A percentile compares a stretch with the other conserved stretches of the same genome.
Conservation (phyloP, 2,113 vertebrate species). For the Oncorhynchus masou region DNA sequence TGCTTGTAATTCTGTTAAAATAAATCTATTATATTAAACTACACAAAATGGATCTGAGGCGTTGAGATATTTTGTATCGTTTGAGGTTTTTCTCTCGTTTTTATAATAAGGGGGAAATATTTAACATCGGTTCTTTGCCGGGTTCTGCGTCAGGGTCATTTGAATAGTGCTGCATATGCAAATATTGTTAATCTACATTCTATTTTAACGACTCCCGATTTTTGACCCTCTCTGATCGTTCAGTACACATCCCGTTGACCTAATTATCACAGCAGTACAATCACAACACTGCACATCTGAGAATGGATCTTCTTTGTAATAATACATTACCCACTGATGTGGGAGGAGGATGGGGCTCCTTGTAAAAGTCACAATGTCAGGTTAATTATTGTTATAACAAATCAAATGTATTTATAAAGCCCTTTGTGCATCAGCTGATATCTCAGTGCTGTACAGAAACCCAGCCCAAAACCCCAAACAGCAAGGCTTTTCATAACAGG, state of each 20-base stretch:
- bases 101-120: slow-evolving; percentile 28
- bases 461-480: no score
- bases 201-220: slow-evolving; percentile 41
- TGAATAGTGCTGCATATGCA: slow-evolving; percentile 53
- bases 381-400: not conserved
- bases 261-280: slow-evolving; percentile 7
- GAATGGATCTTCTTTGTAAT: not conserved
- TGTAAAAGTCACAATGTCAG: not conserved
- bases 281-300: not conserved
- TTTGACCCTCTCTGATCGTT: slow-evolving; percentile 15
- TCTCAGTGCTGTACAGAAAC: no score
- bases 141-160: slow-evolving; percentile 36
- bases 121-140: slow-evolving; percentile 37
- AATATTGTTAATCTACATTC: slow-evolving; percentile 30
- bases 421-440: no score
- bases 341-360: not conserved
- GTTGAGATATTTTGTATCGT: not conserved
- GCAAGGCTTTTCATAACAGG: not conserved
- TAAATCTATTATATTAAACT: slow-evolving; percentile 44
- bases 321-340: not conserved
- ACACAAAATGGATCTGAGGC: slow-evolving; percentile 19
- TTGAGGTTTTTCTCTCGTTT: slow-evolving; percentile 19
- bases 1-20: slow-evolving; percentile 13
- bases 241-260: slow-evolving; percentile 2
- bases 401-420: no score